Conservation (phyloP, 1,140 invertebrate genomes). For the Manduca sexta region DNA sequence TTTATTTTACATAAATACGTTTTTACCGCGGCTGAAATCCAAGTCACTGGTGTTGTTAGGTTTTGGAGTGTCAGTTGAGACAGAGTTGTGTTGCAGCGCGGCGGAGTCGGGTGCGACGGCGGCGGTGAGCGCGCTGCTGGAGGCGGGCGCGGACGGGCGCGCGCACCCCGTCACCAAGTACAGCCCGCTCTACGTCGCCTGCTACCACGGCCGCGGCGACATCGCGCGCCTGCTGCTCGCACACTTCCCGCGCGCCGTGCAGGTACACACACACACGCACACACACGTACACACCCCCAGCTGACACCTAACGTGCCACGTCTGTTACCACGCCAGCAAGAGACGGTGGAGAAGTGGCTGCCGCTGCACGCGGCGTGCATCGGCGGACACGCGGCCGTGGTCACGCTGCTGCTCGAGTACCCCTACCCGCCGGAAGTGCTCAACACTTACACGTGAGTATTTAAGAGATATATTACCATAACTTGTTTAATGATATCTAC, state of each 20-base stretch:
- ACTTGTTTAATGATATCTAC: too few species aligned
- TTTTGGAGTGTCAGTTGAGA: too few species aligned
- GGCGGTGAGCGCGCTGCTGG: slow-evolving; percentile 85
- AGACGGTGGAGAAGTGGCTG: slow-evolving; percentile 93
- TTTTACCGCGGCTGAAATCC: too few species aligned
- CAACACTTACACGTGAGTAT: slow-evolving; percentile 76
- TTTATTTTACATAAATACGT: too few species aligned
- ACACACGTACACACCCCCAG: background rate
- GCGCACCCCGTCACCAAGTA: slow-evolving; percentile 93
- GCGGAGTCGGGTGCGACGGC: slow-evolving; percentile 88
- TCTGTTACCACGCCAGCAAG: slow-evolving; percentile 71
- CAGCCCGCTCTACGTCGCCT: slow-evolving; percentile 93
- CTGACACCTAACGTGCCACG: background rate
- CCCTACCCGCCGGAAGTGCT: slow-evolving; percentile 85
- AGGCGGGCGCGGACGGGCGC: slow-evolving; percentile 88
- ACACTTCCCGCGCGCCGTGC: slow-evolving; percentile 80
- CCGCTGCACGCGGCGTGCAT: slow-evolving; percentile 94
- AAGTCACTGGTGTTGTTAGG: too few species aligned
- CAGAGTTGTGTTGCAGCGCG: slow-evolving; percentile 78
- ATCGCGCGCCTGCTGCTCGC: slow-evolving; percentile 86
- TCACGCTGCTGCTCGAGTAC: slow-evolving; percentile 87
- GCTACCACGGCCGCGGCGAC: slow-evolving; percentile 87
- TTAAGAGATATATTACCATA: background rate
- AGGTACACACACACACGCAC: slow-evolving; percentile 50
- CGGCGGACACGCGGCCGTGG: slow-evolving; percentile 85